Evolutionary conservation across 2,113 vertebrate genomes (phyloP).

Genomic region (Malurus melanocephalus): DNA sequence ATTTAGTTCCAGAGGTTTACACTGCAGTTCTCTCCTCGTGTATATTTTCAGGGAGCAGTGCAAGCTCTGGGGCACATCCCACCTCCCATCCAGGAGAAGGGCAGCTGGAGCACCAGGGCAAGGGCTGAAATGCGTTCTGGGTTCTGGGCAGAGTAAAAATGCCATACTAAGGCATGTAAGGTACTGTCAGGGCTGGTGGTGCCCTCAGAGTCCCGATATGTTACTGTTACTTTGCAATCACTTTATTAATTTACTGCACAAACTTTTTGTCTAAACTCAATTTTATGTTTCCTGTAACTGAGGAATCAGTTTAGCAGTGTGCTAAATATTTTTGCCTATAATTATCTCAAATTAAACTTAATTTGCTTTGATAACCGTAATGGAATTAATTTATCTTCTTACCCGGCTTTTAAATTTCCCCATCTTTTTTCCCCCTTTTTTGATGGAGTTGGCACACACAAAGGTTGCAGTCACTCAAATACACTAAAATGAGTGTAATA

Average conservation of each 20-base stretch:
- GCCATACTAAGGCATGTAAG: accelerated
- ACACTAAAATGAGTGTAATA: background rate
- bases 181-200: background rate
- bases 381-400: background rate
- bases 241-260: background rate
- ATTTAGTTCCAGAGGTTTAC: background rate
- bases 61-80: background rate
- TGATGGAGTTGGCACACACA: background rate
- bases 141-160: accelerated
- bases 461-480: background rate
- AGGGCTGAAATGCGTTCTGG: background rate
- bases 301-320: background rate
- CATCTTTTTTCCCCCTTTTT: background rate
- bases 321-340: background rate
- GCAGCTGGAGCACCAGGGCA: background rate
- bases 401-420: background rate
- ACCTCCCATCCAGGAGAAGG: background rate
- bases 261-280: background rate
- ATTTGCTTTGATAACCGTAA: background rate
- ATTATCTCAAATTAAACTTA: background rate
- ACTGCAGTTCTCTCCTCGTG: background rate
- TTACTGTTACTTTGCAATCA: background rate
- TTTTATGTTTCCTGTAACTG: background rate
- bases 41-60: background rate
- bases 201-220: background rate